Base-by-base conservation (phyloP, 1,140 invertebrate species). In the Papilio dardanus region DNA sequence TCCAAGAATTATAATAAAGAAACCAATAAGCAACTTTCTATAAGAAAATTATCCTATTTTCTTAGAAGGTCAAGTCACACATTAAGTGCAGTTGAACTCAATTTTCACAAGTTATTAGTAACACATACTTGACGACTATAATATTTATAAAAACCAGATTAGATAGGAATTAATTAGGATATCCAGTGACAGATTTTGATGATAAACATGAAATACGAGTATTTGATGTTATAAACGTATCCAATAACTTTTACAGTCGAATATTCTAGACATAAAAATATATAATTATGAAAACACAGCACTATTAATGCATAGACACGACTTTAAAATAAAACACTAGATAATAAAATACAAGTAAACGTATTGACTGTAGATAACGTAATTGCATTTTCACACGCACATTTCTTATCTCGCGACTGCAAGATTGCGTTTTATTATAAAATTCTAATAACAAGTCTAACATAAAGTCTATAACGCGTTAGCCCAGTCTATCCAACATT, bases 381-480 rank as follows among this genome's bases (percentile, higher is more conserved):
- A 50, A 50, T 50, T 21, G n/a, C n/a, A 50, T 50, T 50, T 50
- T 21, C 46, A 50, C 46, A 50, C 46, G 46, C 46, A 50, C 46
- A 1, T 50, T 19, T 6, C n/a, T 50, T 50, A 50, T 50, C 46
- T 50, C 21, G n/a, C n/a, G 21, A 4, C n/a, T 50, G 46, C n/a
- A 50, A 50, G 19, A 19, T 5, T 50, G 4, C 46, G 46, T 50
- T 50, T 50, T 50, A 50, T 19, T 50, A 10, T 7, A 37, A 37
- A 1, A 37, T 37, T 12, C 8, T 37, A 12, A 10, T 37, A 10
- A 37, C 6, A 37, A 37, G 8, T 37, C 12, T 10, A 37, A 37
- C 12, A 37, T 37, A 37, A 37, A 37, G 12, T 37, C 8, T 37
- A 10, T 37, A n/a, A n/a, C n/a, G n/a, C n/a, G n/a, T n/a, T n/a